Base-by-base conservation (phyloP, 2,888 invertebrate genomes). In the Tortricodes alternella region DNA sequence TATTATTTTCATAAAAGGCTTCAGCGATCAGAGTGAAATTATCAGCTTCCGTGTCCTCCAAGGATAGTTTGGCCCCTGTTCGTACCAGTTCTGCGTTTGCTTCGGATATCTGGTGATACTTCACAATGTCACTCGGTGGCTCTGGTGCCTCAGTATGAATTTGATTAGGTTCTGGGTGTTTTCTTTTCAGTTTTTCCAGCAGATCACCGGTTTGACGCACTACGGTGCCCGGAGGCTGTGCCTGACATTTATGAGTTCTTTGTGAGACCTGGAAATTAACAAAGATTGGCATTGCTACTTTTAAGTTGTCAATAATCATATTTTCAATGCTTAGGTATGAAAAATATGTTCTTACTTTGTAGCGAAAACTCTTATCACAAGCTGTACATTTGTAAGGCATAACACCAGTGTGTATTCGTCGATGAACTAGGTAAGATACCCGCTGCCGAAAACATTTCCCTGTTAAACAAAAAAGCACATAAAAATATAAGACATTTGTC, bases 371-470 rank as follows among this genome's bases (percentile, higher is more conserved):
- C 88, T 95, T 96, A 49, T 95, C 93, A 75, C 96, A 97, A 5
- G 93, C 92, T 37, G 94, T 94, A 72, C 96, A 96, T 80, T 94
- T 95, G 73, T 96, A 96, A 0, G 96, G 96, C 96, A 96, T 95
- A 0, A 93, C 96, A 24, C 96, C 96, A 0, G 96, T 95, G 68
- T 96, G 96, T 65, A 96, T 96, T 62, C 96, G 92, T 60, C 94
- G 92, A 76, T 97, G 96, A 0, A 97, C 96, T 71, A 96, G 89
- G 78, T 96, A 96, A 0, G 96, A 96, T 9, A 97, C 96, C 56
- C 96, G 85, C 78, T 97, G 97, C 6, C 97, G 93, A 75, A 97
- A 97, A 73, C 95, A 94, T 92, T 97, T 97, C 8, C 96, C 96
- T 96, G 78, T 19, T 9, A 2, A 18, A 21, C 11, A 19, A 27